Evolutionary conservation across 1,140 invertebrate genomes (phyloP).

Genomic region (Schmidtea mediterranea): DNA sequence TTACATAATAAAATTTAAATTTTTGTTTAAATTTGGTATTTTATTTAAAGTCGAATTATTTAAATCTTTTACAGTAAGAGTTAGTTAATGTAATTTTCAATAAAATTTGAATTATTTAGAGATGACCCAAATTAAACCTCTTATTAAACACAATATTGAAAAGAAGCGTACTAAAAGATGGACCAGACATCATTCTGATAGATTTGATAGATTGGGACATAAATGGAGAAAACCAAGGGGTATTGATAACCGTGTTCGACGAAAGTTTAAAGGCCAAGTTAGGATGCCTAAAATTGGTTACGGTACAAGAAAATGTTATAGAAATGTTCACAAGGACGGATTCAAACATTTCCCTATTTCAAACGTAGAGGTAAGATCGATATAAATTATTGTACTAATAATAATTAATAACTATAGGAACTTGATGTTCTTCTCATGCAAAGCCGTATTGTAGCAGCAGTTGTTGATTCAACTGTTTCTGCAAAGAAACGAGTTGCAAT

Average conservation of each 20-base stretch:
- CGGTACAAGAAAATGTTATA: slow-evolving; percentile 68
- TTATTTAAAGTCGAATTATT: too few species aligned
- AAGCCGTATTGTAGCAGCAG: slow-evolving; percentile 78
- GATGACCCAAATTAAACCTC: slow-evolving; percentile 11
- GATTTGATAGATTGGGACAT: slow-evolving; percentile 14
- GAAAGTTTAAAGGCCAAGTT: slow-evolving; percentile 90
- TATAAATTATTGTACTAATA: slow-evolving; percentile 8
- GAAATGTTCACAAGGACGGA: slow-evolving; percentile 81
- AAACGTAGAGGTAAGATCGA: slow-evolving; percentile 43
- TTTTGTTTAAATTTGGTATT: too few species aligned
- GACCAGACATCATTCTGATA: slow-evolving; percentile 40
- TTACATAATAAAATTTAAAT: too few species aligned
- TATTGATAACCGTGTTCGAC: slow-evolving; percentile 96
- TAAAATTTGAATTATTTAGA: too few species aligned
- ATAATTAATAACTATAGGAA: slow-evolving; percentile 56
- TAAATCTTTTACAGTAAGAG: too few species aligned
- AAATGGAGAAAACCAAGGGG: slow-evolving; percentile 79
- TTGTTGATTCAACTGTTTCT: slow-evolving; percentile 82
- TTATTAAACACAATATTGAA: slow-evolving; percentile 57
- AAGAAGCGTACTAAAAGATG: slow-evolving; percentile 90
- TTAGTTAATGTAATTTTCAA: too few species aligned
- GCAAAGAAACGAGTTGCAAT: slow-evolving; percentile 81
- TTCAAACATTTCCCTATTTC: slow-evolving; percentile 70
- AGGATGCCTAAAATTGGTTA: slow-evolving; percentile 98
- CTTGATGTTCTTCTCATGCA: slow-evolving; percentile 95